Evolutionary conservation across 2,113 vertebrate species (phyloP), one percentile per base, ranked within the genome.

Genomic region (Nerophis ophidion): DNA sequence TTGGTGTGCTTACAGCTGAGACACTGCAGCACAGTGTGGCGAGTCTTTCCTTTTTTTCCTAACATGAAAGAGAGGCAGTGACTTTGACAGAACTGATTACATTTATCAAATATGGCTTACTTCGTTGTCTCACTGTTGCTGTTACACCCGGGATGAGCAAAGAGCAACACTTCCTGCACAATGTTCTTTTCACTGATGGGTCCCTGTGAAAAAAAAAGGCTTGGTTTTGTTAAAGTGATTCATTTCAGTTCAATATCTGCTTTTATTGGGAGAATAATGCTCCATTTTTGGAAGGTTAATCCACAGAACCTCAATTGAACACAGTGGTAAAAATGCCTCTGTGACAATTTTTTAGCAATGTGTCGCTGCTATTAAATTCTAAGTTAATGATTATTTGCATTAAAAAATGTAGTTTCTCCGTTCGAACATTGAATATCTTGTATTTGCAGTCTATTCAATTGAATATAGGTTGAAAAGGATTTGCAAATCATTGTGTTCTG

Each of bases 141-240:
- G 91, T 92, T 12, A 92, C 75, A 59, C 92, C 92, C 10, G 92
- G 87, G 3, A 93, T 67, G 5, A 93, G 88, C 62, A 91, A 72
- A 0, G 86, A 85, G 53, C 73, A 90, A 63, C 92, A 93, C 62
- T 75, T 88, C 80, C 91, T 93, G 49, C 92, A 93, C 17, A 93
- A 44, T 14, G 89, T 91, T 66, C 92, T 91, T 80, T 93, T 93
- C 57, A 93, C 87, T 16, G 92, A 92, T 1, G 90, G 91, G 36
- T 92, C 92, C 75, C 92, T 93, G 75, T 12, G 57, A 70, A 12
- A 15, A 48, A 13, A 0, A 53, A 48, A 26, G 26, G 26, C 26
- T 26, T 26, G 26, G 26, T 26, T 26, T 26, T 26, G 4, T 26
- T 26, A 26, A 26, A 26, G 26, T 26, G 26, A 26, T 26, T 40